Evolutionary conservation across 2,888 invertebrate genomes (phyloP).

Genomic region (Caenorhabditis zanzibari): DNA sequence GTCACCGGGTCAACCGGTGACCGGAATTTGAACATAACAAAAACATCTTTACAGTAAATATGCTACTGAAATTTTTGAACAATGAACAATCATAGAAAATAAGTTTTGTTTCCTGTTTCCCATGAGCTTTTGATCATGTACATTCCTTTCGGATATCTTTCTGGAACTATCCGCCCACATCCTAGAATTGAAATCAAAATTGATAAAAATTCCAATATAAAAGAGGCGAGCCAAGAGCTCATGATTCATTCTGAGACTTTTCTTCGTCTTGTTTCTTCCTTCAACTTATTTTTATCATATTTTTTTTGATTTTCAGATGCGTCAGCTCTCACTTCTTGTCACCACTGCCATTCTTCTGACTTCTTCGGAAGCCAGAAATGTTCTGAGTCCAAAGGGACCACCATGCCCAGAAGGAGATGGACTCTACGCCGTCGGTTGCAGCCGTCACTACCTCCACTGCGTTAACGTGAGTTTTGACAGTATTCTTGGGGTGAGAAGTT

Average conservation of each 20-base stretch:
- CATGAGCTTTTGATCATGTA: slow-evolving; percentile 39
- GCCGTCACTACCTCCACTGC: slow-evolving; percentile 42
- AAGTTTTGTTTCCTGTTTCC: not conserved
- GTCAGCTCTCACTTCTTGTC: slow-evolving; percentile 47
- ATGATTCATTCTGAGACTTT: not conserved
- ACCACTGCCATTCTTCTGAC: slow-evolving; percentile 7
- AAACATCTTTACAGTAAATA: slow-evolving; percentile 2
- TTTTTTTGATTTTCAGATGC: slow-evolving; percentile 54
- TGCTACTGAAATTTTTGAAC: not conserved
- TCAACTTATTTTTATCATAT: not conserved
- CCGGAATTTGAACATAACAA: slow-evolving; percentile 7
- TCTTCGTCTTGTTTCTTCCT: not conserved
- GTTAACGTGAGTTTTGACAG: slow-evolving; percentile 36
- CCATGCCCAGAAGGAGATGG: slow-evolving; percentile 60
- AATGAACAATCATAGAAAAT: not conserved
- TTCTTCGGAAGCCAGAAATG: not conserved
- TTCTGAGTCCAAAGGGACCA: slow-evolving; percentile 25
- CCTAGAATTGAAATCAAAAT: not conserved
- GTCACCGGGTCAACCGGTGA: slow-evolving; percentile 43
- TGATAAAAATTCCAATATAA: slow-evolving; percentile 40
- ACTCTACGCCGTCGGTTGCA: slow-evolving; percentile 57
- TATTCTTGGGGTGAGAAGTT: too few species aligned
- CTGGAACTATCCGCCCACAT: slow-evolving; percentile 46
- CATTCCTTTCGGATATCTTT: not conserved
- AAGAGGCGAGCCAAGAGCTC: slow-evolving; percentile 15